Base-by-base conservation (phyloP, 2,113 vertebrate genomes). In the Larimichthys crocea region DNA sequence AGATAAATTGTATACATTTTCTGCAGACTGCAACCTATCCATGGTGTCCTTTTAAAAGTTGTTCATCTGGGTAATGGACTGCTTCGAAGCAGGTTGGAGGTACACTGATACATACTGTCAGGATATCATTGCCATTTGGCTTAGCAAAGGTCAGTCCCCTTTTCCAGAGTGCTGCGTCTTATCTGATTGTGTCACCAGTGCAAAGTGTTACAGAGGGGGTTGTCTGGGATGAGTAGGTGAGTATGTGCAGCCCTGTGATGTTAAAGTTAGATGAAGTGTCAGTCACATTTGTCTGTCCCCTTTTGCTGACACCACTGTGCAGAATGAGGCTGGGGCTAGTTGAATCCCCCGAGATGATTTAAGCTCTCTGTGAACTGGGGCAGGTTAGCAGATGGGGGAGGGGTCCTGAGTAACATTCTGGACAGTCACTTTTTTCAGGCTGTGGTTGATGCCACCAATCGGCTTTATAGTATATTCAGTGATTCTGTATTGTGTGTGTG, bases 341-440 rank as follows among this genome's bases (percentile, higher is more conserved):
- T 74, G 60, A 92, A 86, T 85, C 79, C 81, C 35, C 73, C 17
- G 17, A 53, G 57, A 78, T 67, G 55, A 77, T 83, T 72, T 64
- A 75, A 75, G 3, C 26, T 52, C 42, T 62, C 53, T 73, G 62
- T 79, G 86, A 85, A 83, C 62, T 63, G 53, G 79, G 64, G 29
- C 73, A 76, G 10, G 52, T 56, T 57, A 48, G 35, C 59, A 44
- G 20, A 42, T 44, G 84, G 86, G 48, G 78, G 76, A 65, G 76
- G 85, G 86, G 57, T 0, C 29, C 22, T 29, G 8, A 15, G 17
- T 24, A 17, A 50, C 12, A 57, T 67, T 64, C 35, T 57, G 64
- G 69, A 65, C 20, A 2, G 17, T 63, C 62, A 62, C 20, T 65
- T 56, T 74, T 68, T 64, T 26, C 60, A 61, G 72, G 26, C 24